Conservation (phyloP, 2,888 invertebrate species). For the Spicauda simplicius region DNA sequence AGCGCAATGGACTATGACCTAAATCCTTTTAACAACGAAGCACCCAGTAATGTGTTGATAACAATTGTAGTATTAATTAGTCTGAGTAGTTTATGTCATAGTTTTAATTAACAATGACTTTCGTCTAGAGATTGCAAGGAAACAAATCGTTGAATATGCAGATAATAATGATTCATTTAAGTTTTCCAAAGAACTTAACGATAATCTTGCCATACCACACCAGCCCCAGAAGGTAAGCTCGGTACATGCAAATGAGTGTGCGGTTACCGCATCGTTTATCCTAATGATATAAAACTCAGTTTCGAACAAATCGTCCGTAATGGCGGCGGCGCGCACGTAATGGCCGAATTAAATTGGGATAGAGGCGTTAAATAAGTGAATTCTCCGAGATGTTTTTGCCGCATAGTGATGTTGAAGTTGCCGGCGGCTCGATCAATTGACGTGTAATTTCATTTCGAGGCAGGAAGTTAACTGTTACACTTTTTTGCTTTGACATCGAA, state of each 20-base stretch:
- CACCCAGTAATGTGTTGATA: too few relatives aligned
- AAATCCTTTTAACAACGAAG: too few relatives aligned
- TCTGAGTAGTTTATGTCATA: too few relatives aligned
- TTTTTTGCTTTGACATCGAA: not conserved
- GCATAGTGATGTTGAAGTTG: slow-evolving; percentile 38
- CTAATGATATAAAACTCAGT: slow-evolving; percentile 23
- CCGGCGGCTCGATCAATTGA: slow-evolving; percentile 1
- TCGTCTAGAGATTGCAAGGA: too few relatives aligned
- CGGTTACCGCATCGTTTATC: slow-evolving; percentile 24
- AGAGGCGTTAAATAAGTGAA: slow-evolving; percentile 63
- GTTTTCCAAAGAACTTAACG: not conserved
- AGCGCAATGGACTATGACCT: too few relatives aligned
- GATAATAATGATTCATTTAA: not conserved
- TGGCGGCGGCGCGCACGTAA: slow-evolving; percentile 48
- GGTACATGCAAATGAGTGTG: slow-evolving; percentile 17
- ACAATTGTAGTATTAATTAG: too few relatives aligned
- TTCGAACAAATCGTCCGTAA: slow-evolving; percentile 21
- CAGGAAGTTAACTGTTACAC: slow-evolving; percentile 35
- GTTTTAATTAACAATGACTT: too few relatives aligned
- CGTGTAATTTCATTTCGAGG: slow-evolving; percentile 16
- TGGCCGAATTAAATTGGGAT: slow-evolving; percentile 63
- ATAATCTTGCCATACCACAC: not conserved
- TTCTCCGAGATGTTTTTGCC: slow-evolving; percentile 53
- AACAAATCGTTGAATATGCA: too few relatives aligned
- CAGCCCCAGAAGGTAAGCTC: not conserved